A percentile compares a stretch with the other conserved stretches of the same genome.
phyloP scores from a whole-genome alignment of 1,140 invertebrate species.

The Dufourea novaeangliae region DNA sequence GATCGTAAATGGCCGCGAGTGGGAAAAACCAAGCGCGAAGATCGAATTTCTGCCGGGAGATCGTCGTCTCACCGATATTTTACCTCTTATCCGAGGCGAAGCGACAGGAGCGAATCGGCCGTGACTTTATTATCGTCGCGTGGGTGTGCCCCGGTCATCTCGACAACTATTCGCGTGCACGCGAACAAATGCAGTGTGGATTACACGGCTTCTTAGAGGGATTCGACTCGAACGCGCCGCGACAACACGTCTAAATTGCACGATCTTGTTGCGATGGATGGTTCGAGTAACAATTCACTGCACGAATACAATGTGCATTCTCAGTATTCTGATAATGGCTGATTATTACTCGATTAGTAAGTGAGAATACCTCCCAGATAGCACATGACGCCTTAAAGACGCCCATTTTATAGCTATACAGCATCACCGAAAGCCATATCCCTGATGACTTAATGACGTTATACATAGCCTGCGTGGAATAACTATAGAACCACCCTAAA shows the following conservation, averaged over 20 bases:
- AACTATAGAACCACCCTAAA: too few relatives aligned
- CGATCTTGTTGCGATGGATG: background rate
- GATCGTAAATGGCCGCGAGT: constrained; percentile 37
- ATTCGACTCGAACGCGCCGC: constrained; percentile 9
- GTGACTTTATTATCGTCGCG: constrained; percentile 66
- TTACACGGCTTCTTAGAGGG: constrained; percentile 39
- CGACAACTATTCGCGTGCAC: constrained; percentile 50
- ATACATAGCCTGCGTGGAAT: too few relatives aligned
- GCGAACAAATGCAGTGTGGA: constrained; percentile 24
- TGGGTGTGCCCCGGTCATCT: constrained; percentile 51
- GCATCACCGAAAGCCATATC: too few relatives aligned
- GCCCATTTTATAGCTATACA: too few relatives aligned
- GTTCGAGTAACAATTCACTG: background rate
- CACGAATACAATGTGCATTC: background rate
- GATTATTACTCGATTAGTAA: too few relatives aligned
- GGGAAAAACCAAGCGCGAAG: constrained; percentile 16
- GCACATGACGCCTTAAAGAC: too few relatives aligned
- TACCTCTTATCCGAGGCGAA: constrained; percentile 57
- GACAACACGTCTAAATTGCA: constrained; percentile 6
- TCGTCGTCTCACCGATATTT: constrained; percentile 50
- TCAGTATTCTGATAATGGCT: background rate
- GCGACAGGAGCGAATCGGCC: constrained; percentile 64
- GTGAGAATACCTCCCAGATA: too few relatives aligned
- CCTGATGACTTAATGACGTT: too few relatives aligned
- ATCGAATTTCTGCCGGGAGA: constrained; percentile 54